These are phyloP conservation scores for Oxyscelio sp. DNA, from an alignment of 2,888 invertebrate species.

Conservation along the genomic window DNA sequence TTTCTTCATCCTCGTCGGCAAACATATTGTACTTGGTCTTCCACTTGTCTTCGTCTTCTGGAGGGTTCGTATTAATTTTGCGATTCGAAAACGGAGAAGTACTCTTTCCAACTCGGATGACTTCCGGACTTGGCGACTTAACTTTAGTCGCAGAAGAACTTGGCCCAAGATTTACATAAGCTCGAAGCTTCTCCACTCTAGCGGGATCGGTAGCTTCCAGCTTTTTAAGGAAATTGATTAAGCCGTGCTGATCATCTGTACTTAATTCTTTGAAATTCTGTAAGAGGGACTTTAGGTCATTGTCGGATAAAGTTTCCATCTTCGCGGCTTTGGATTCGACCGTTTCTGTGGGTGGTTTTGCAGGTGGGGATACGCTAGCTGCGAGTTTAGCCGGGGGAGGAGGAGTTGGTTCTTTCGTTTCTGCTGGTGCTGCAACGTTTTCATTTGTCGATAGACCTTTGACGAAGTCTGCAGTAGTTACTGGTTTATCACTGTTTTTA, in stretches of 20 bases:
- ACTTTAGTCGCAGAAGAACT: conserved; percentile 66
- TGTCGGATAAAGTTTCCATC: conserved; percentile 94
- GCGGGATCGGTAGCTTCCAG: conserved; percentile 93
- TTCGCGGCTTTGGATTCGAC: conserved; percentile 87
- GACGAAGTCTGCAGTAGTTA: conserved; percentile 89
- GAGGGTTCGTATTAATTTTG: conserved; percentile 88
- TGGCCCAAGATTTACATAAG: conserved; percentile 92
- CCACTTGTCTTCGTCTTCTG: conserved; percentile 86
- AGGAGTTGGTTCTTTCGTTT: conserved; percentile 39
- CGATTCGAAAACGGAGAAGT: conserved; percentile 89
- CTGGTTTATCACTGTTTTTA: conserved; percentile 89
- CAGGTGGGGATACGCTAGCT: conserved; percentile 1
- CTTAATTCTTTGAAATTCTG: conserved; percentile 95
- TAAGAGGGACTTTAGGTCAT: conserved; percentile 93
- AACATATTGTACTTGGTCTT: conserved; percentile 87
- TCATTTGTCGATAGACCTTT: conserved; percentile 83
- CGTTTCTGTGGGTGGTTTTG: conserved; percentile 83
- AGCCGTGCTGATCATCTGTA: conserved; percentile 94
- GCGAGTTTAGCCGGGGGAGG: conserved; percentile 31
- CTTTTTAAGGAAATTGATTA: conserved; percentile 94
- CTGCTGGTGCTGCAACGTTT: conserved; percentile 9
- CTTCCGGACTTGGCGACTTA: conserved; percentile 77
- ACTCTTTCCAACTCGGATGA: conserved; percentile 80
- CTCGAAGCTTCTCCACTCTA: conserved; percentile 93
- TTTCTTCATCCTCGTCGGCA: conserved; percentile 85